A percentile compares a stretch with the other conserved stretches of the same genome.
These are phyloP conservation scores for Salvator merianae DNA, from an alignment of 2,113 vertebrate genomes.

Conservation along the genomic window DNA sequence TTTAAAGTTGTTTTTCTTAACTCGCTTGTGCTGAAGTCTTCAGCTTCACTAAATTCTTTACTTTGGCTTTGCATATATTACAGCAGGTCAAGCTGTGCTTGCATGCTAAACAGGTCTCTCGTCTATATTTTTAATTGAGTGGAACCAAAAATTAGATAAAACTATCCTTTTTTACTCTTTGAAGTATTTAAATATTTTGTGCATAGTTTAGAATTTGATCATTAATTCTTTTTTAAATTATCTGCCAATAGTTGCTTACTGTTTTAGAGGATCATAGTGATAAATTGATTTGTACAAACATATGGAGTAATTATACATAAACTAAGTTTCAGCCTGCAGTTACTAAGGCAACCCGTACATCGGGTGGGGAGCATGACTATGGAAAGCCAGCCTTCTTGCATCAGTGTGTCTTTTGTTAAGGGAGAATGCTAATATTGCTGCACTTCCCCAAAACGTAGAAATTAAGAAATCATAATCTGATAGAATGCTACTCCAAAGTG, in stretches of 20 bases:
- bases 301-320: conserved; percentile 28
- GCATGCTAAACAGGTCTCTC: background rate
- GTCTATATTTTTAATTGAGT: background rate
- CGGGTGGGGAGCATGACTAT: background rate
- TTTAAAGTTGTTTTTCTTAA: background rate
- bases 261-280: conserved; percentile 5
- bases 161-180: background rate
- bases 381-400: background rate
- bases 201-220: conserved; percentile 10
- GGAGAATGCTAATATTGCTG: background rate
- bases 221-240: conserved; percentile 6
- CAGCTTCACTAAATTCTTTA: conserved; percentile 8
- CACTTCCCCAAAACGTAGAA: background rate
- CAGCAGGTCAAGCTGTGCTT: background rate
- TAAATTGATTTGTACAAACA: conserved; percentile 4
- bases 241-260: conserved; percentile 11
- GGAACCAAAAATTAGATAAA: background rate
- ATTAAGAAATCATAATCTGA: background rate
- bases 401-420: background rate
- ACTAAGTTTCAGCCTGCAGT: conserved; percentile 23
- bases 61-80: conserved; percentile 4
- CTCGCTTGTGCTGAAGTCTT: background rate
- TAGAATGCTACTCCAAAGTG: background rate
- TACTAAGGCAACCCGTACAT: conserved; percentile 28
- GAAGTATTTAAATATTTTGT: conserved; percentile 1